Base-by-base conservation (phyloP, 2,113 vertebrate species). In the Microtus oregoni region DNA sequence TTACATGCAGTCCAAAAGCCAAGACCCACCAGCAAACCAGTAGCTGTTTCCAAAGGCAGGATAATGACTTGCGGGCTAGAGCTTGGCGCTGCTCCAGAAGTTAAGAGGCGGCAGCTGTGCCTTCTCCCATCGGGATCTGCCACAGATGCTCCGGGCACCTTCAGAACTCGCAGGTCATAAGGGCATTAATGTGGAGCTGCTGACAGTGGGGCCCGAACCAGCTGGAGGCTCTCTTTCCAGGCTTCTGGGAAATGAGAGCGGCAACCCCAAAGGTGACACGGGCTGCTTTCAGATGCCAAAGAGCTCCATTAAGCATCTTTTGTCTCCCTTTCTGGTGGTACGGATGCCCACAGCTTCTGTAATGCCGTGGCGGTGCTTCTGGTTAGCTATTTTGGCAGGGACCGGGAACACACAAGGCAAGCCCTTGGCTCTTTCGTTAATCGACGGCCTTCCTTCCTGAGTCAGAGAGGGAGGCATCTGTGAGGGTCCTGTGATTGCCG, bases 21-120 rank as follows among this genome's bases (percentile, higher is more conserved):
- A 90, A 85, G 55, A 28, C 90, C 79, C 41, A 6, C 17, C 3
- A 55, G 68, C 68, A 86, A 93, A 58, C 15, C 52, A 81, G 92
- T 44, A 70, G 35, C 86, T 94, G 89, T 75, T 95, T 94, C 70
- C 67, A 75, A 92, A 92, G 72, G 79, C 28, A 79, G 79, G 72
- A 85, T 73, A 41, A 92, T 86, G 30, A 50, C 58, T 52, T 44
- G 63, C 6, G 22, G 6, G 65, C n/a, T 77, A 76, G 61, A 87
- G 41, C 70, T 92, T 94, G 92, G 94, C 7, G 72, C 90, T 75
- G 19, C 58, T 93, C 88, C 76, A 92, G 41, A 91, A 87, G 65
- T 58, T 15, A 86, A 92, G 76, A 78, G 81, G 41, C 78, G 76
- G 30, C 90, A 90, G 79, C 92, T 90, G 81, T 47, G 70, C 44